Evolutionary conservation across 1,140 invertebrate species (phyloP).

Genomic region (Tetramorium parvispinum): DNA sequence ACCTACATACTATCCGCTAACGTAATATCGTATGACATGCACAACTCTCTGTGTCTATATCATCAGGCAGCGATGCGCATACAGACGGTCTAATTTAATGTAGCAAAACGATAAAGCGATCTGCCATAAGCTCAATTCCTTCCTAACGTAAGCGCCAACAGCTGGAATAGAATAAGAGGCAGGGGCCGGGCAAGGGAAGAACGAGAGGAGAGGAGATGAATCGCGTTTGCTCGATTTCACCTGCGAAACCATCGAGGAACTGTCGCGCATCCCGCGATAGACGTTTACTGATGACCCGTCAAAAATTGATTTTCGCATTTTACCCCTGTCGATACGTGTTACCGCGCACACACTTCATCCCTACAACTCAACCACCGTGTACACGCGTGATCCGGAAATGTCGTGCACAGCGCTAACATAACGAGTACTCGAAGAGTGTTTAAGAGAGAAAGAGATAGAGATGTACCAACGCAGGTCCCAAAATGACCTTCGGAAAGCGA

Average conservation of each 20-base stretch:
- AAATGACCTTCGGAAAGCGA: conserved; percentile 33
- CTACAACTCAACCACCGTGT: neutral
- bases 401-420: neutral
- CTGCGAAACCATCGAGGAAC: conserved; percentile 43
- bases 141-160: neutral
- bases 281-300: conserved; percentile 67
- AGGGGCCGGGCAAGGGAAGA: neutral
- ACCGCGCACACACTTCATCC: conserved; percentile 36
- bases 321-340: conserved; percentile 69
- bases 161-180: neutral
- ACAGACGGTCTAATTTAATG: neutral
- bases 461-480: neutral
- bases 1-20: neutral
- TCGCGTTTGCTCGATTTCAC: conserved; percentile 42
- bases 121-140: conserved; percentile 13
- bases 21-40: conserved; percentile 20
- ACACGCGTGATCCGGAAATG: conserved; percentile 18
- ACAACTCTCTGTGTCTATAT: neutral
- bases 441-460: neutral
- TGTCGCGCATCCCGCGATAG: conserved; percentile 55
- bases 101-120: conserved; percentile 12
- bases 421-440: neutral
- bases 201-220: neutral
- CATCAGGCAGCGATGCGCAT: neutral
- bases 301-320: conserved; percentile 73